These are phyloP conservation scores for Baryphthengus martii DNA, from an alignment of 2,113 vertebrate species.

Conservation along the genomic window DNA sequence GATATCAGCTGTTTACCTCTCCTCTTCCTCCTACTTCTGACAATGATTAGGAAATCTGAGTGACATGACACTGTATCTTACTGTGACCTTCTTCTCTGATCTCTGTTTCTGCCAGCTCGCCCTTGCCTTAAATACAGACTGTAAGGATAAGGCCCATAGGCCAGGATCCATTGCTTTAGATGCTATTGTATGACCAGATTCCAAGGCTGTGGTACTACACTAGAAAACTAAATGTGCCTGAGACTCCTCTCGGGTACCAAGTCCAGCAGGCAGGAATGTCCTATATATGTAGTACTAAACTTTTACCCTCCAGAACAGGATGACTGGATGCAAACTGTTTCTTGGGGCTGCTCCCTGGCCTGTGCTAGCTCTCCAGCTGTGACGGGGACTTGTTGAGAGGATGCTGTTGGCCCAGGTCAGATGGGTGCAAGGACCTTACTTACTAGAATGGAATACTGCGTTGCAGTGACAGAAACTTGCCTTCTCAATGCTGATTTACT, in stretches of 20 bases:
- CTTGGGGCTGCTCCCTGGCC: background rate
- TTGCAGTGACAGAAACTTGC: background rate
- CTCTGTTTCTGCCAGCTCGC: background rate
- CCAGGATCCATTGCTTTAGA: background rate
- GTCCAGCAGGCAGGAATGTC: background rate
- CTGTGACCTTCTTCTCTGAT: background rate
- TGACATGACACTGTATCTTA: background rate
- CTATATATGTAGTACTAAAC: background rate
- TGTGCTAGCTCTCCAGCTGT: background rate
- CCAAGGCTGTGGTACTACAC: background rate
- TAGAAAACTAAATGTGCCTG: background rate
- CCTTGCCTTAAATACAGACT: background rate
- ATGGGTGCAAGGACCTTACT: background rate
- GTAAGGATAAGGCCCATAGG: background rate
- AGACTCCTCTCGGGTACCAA: background rate
- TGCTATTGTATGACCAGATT: background rate
- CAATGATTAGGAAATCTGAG: background rate
- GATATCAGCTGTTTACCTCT: background rate
- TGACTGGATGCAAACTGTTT: background rate
- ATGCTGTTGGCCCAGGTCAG: background rate
- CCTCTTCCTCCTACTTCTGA: background rate
- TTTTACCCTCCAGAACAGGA: background rate
- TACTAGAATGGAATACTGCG: background rate
- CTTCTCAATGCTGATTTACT: background rate
- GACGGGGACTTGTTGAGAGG: background rate